These are phyloP conservation scores for Antennarius maculatus DNA, from an alignment of 2,797 vertebrate species.

Conservation along the genomic window DNA sequence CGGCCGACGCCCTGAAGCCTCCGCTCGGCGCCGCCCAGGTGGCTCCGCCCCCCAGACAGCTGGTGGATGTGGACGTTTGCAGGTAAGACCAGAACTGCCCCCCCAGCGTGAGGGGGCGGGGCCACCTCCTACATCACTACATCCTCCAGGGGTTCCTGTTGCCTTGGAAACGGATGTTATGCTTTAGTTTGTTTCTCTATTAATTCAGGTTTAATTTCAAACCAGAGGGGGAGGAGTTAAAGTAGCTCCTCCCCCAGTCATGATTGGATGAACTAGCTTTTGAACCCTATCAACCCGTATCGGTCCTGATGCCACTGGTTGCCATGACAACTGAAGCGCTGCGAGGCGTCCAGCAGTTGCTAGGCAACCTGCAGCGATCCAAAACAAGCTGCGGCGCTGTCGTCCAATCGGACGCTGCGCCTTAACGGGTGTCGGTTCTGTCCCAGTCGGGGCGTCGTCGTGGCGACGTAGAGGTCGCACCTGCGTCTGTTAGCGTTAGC, in stretches of 20 bases:
- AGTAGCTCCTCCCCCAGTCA: too few species aligned
- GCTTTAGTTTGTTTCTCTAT: too few species aligned
- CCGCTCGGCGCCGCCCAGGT: slow-evolving; percentile 79
- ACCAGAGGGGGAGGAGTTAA: too few species aligned
- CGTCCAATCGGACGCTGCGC: background rate
- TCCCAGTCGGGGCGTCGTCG: too few species aligned
- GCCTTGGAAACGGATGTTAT: too few species aligned
- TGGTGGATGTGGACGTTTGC: slow-evolving; percentile 86
- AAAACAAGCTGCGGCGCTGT: slow-evolving; percentile 18
- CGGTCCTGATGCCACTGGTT: background rate
- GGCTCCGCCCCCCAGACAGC: slow-evolving; percentile 76
- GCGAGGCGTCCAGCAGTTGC: slow-evolving; percentile 74
- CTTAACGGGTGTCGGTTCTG: too few species aligned
- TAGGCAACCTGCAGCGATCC: slow-evolving; percentile 58
- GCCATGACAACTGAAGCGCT: slow-evolving; percentile 29
- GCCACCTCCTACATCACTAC: too few species aligned
- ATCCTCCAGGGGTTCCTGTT: too few species aligned
- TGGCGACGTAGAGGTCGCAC: background rate
- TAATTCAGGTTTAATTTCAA: background rate
- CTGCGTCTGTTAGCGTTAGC: background rate
- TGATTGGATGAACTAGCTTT: too few species aligned
- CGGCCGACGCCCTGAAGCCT: slow-evolving; percentile 77
- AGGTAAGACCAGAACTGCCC: slow-evolving; percentile 48
- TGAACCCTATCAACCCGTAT: too few species aligned
- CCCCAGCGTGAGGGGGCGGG: too few species aligned